Conservation (phyloP, 2,797 vertebrate genomes). For the Clarias platycephalus region DNA sequence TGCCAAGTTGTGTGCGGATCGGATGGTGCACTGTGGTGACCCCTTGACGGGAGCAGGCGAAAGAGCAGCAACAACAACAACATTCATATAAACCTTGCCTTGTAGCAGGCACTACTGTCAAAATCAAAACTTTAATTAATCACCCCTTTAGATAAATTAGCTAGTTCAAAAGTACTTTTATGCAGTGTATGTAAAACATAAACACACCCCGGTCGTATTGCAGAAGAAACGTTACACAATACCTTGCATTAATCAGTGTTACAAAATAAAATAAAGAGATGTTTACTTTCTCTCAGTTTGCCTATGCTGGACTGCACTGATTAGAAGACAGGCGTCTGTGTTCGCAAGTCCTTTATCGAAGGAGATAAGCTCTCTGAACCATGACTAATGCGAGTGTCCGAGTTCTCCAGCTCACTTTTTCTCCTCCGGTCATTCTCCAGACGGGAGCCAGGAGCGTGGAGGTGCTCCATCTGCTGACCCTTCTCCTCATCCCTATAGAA, state of each 20-base stretch:
- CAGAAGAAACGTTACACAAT: not conserved
- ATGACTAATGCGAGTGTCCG: conserved; percentile 51
- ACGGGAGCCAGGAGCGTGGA: conserved; percentile 47
- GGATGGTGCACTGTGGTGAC: too few species aligned
- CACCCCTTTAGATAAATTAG: not conserved
- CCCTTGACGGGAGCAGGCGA: too few species aligned
- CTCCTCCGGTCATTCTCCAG: conserved; percentile 39
- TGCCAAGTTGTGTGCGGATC: too few species aligned
- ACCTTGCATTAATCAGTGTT: not conserved
- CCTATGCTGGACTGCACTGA: conserved; percentile 16
- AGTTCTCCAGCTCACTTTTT: conserved; percentile 30
- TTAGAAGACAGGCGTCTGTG: conserved; percentile 7
- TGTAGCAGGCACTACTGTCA: not conserved
- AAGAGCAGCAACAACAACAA: too few species aligned
- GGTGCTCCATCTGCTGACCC: conserved; percentile 59
- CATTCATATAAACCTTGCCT: not conserved
- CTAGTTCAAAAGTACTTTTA: not conserved
- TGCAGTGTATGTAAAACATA: not conserved
- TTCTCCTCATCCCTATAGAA: conserved; percentile 47
- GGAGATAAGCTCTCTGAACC: conserved; percentile 47
- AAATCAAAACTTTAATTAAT: not conserved
- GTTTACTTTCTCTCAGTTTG: conserved; percentile 3
- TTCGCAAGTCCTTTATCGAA: conserved; percentile 34
- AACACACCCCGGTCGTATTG: not conserved
- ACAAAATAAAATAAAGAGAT: conserved; percentile 19